Evolutionary conservation across 92 coral and sea anemone species (phyloP).

Genomic region (Parazoanthus swiftii): DNA sequence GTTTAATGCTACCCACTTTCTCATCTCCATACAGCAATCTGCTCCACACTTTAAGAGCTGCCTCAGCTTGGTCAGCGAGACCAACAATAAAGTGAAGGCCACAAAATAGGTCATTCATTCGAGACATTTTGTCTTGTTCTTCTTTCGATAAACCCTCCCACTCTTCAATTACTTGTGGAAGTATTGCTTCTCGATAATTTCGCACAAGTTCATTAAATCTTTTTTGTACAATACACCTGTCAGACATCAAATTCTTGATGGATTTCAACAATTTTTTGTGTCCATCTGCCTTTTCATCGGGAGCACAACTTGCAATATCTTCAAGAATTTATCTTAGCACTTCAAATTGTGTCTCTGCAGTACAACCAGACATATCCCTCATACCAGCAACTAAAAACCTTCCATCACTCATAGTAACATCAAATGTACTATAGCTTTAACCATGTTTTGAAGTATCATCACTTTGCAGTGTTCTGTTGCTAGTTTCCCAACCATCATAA

Average conservation of each 20-base stretch:
- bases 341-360: conserved; percentile 33
- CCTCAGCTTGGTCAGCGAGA: conserved; percentile 45
- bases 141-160: not conserved
- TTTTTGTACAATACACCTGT: not conserved
- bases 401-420: conserved; percentile 31
- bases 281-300: not conserved
- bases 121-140: not conserved
- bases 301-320: conserved; percentile 15
- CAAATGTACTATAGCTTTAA: conserved; percentile 30
- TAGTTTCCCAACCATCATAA: conserved; percentile 4
- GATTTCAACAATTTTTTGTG: conserved; percentile 9
- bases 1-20: conserved; percentile 9
- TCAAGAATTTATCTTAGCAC: conserved; percentile 15
- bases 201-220: conserved; percentile 12
- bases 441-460: conserved; percentile 41
- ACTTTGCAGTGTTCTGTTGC: conserved; percentile 40
- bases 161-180: not conserved
- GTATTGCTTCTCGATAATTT: not conserved
- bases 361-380: conserved; percentile 39
- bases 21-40: conserved; percentile 28
- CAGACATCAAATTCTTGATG: conserved; percentile 28
- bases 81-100: conserved; percentile 42
- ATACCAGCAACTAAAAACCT: conserved; percentile 15
- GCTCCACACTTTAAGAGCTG: conserved; percentile 36
- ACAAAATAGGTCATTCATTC: conserved; percentile 42